Evolutionary conservation across 2,888 invertebrate species (phyloP).

Genomic region (Lutraria lutraria): DNA sequence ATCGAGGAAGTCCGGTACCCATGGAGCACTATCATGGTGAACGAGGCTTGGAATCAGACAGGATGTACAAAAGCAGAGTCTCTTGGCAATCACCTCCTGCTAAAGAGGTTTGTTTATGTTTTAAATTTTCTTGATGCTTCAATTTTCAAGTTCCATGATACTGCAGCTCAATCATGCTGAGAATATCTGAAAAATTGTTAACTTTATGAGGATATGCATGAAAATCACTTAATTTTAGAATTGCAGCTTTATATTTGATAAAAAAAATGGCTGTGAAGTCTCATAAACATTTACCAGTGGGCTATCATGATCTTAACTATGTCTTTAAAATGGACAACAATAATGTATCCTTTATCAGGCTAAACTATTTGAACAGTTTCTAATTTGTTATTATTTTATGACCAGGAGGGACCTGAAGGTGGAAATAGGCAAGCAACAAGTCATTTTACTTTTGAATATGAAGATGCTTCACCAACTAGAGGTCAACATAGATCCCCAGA

Average conservation of each 20-base stretch:
- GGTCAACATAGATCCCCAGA: neutral
- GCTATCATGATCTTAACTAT: too few relatives aligned
- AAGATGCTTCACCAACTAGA: conserved; percentile 13
- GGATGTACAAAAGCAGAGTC: conserved; percentile 29
- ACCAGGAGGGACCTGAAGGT: conserved; percentile 33
- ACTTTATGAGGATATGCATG: too few relatives aligned
- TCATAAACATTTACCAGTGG: too few relatives aligned
- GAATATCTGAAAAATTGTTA: too few relatives aligned
- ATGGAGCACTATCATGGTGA: conserved; percentile 26
- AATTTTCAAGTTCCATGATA: too few relatives aligned
- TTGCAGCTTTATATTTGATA: too few relatives aligned
- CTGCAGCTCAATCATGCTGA: too few relatives aligned
- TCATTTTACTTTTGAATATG: conserved; percentile 58
- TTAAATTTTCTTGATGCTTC: neutral
- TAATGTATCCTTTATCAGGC: too few relatives aligned
- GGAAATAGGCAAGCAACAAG: conserved; percentile 45
- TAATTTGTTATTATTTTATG: neutral
- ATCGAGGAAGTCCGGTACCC: conserved; percentile 34
- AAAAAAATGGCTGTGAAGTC: too few relatives aligned
- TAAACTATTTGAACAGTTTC: neutral
- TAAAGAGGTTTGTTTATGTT: conserved; percentile 32
- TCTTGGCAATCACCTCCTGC: conserved; percentile 54
- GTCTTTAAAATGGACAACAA: too few relatives aligned
- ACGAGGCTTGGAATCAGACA: conserved; percentile 5
- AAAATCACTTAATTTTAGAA: too few relatives aligned